A percentile compares a stretch with the other conserved stretches of the same genome.
Evolutionary conservation across 1,140 invertebrate species (phyloP).

Genomic region (Mycetomoellerius zeteki): DNA sequence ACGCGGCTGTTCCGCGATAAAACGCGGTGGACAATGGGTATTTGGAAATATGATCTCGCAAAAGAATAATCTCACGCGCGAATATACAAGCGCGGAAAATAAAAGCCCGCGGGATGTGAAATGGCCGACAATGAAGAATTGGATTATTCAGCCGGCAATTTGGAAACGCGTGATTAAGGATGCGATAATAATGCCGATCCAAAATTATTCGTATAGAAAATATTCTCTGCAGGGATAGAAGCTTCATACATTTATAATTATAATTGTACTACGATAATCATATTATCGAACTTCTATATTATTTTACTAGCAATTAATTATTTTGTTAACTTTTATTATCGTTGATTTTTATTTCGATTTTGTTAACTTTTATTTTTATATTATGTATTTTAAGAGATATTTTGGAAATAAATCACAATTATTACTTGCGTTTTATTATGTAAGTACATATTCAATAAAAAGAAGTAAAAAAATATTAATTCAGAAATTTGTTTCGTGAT

Average conservation of each 20-base stretch:
- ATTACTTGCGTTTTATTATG: not conserved
- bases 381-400: not conserved
- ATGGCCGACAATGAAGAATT: constrained; percentile 38
- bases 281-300: not conserved
- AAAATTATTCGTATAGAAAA: constrained; percentile 12
- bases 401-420: not conserved
- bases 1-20: not conserved
- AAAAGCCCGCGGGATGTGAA: constrained; percentile 39
- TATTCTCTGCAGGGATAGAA: not conserved
- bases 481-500: not conserved
- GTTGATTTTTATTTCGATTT: not conserved
- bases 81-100: constrained; percentile 26
- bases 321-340: not conserved
- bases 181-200: constrained; percentile 34
- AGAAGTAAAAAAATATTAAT: not conserved
- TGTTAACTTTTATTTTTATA: not conserved
- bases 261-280: not conserved
- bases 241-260: not conserved
- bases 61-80: constrained; percentile 28
- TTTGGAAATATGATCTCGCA: constrained; percentile 40
- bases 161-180: constrained; percentile 31
- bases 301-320: not conserved
- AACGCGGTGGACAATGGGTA: constrained; percentile 6
- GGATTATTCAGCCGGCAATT: constrained; percentile 50
- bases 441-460: not conserved